Base-by-base conservation (phyloP, 2,797 vertebrate genomes). In the Chromobotia macracanthus region DNA sequence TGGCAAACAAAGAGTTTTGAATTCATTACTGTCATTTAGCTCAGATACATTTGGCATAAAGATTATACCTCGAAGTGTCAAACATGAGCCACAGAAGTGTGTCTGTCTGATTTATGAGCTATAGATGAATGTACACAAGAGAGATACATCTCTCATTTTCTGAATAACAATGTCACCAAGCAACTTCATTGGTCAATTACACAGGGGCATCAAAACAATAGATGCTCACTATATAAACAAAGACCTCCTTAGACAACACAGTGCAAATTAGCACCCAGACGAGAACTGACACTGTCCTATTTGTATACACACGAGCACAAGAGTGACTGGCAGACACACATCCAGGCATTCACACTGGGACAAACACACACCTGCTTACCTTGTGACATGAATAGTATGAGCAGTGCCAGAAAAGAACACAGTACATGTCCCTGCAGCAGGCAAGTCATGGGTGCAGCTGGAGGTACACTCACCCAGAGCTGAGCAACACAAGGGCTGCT, bases 401-500 rank as follows among this genome's bases (percentile, higher is more conserved):
- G 68, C 31, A 78, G 69, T 31, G 48, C 50, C 21, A 83, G 56
- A n/a, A 77, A 56, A 81, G 23, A 82, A 72, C 25, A 80, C 12
- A 84, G 72, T 85, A 74, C 72, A 61, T 55, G 63, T 63, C 28
- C 67, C 5, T 50, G 67, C 46, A 75, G 56, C 53, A 77, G 41
- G 23, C 60, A 25, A 84, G 73, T 77, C 84, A 88, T 87, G 67
- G 70, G 64, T 82, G 74, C 80, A 80, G 83, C 61, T 50, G 60
- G 46, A 75, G 73, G n/a, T 55, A 51, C 25, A 55, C 65, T 80
- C 63, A 51, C 68, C 58, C 64, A 67, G 15, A 55, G 67, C 68
- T 75, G 72, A 80, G 72, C 16, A 25, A 28, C 50, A 31, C 16
- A 72, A 58, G 23, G 41, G 65, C 48, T 69, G 61, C 68, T 72